Evolutionary conservation across 92 coral and sea anemone species (phyloP).

Genomic region (Pocillopora grandis): DNA sequence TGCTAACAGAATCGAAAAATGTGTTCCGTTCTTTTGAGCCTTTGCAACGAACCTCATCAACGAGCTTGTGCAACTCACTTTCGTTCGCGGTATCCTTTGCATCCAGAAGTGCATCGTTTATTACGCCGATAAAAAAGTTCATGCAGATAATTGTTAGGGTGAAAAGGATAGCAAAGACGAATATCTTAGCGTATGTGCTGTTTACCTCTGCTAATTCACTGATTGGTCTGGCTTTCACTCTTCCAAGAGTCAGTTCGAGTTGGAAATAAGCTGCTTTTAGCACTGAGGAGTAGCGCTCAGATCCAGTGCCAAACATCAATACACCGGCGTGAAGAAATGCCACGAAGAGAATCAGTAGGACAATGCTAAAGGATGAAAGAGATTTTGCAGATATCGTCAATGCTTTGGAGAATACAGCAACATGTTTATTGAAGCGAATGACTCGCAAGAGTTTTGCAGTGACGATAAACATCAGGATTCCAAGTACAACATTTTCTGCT

Average conservation of each 20-base stretch:
- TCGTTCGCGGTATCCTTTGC: background rate
- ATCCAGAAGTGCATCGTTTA: constrained; percentile 39
- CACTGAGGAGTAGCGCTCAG: constrained; percentile 44
- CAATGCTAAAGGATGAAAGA: constrained; percentile 39
- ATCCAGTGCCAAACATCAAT: constrained; percentile 46
- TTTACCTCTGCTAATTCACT: background rate
- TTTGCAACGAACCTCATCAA: background rate
- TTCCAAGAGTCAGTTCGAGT: constrained; percentile 28
- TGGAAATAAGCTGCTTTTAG: constrained; percentile 35
- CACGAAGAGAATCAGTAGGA: constrained; percentile 40
- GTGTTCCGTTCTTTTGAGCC: too few relatives aligned
- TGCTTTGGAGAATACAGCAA: constrained; percentile 48
- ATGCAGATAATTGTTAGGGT: constrained; percentile 41
- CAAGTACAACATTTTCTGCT: constrained; percentile 58
- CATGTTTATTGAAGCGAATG: constrained; percentile 65
- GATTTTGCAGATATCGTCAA: constrained; percentile 30
- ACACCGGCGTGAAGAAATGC: constrained; percentile 47
- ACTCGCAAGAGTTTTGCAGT: constrained; percentile 60
- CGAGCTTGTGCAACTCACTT: background rate
- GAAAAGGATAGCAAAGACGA: constrained; percentile 5
- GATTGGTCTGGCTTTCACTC: constrained; percentile 16
- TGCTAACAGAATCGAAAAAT: too few relatives aligned
- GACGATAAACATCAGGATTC: constrained; percentile 54
- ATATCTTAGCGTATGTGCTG: background rate
- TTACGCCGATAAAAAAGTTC: constrained; percentile 61